A percentile compares a stretch with the other conserved stretches of the same genome.
Evolutionary conservation across 2,113 vertebrate genomes (phyloP).

Genomic region (Salvelinus alpinus): DNA sequence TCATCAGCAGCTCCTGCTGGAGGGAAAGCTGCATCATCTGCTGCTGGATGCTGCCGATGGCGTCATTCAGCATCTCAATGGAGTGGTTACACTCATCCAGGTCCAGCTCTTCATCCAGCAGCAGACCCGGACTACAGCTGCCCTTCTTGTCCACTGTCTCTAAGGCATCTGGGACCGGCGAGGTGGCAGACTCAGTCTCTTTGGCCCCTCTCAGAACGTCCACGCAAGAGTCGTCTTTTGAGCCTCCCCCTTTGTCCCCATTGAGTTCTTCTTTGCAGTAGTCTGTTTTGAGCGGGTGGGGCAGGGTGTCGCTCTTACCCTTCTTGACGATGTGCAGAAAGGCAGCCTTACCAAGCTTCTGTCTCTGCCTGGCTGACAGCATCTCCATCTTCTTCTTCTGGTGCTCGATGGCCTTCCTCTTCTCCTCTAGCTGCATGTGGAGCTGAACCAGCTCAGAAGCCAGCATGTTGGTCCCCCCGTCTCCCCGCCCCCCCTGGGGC

Average conservation of each 20-base stretch:
- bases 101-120: constrained; percentile 73
- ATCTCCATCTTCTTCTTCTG: constrained; percentile 95
- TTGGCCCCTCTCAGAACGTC: constrained; percentile 61
- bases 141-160: constrained; percentile 46
- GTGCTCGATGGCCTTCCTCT: constrained; percentile 88
- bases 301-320: constrained; percentile 76
- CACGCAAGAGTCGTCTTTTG: constrained; percentile 78
- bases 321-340: constrained; percentile 93
- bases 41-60: constrained; percentile 91
- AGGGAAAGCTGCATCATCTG: constrained; percentile 92
- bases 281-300: constrained; percentile 77
- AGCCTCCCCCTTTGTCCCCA: constrained; percentile 55
- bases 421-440: constrained; percentile 94
- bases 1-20: constrained; percentile 87
- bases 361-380: constrained; percentile 83
- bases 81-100: constrained; percentile 88
- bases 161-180: constrained; percentile 41
- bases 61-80: constrained; percentile 91
- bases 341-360: constrained; percentile 89
- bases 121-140: constrained; percentile 36
- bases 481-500: constrained; percentile 75
- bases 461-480: constrained; percentile 76
- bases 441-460: constrained; percentile 90
- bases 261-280: constrained; percentile 66
- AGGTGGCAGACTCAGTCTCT: constrained; percentile 24